phyloP scores from a whole-genome alignment of 2,888 invertebrate species.

The Amphipyra berbera region DNA sequence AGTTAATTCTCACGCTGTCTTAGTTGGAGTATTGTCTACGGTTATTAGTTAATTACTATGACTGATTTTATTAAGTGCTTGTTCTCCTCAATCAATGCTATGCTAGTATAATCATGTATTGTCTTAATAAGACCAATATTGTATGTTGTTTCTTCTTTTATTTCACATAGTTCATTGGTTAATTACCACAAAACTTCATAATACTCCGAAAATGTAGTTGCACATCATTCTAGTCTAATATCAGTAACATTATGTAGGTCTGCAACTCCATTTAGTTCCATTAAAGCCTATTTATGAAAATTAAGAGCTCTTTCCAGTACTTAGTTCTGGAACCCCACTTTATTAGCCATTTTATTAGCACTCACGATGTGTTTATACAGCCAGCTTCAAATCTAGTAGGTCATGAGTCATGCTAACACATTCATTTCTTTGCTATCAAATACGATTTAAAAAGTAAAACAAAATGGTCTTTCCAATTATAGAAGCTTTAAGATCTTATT shows the following conservation, averaged over 20 bases:
- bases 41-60: slow-evolving; percentile 16
- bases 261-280: background rate
- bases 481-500: no score
- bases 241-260: background rate
- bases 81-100: background rate
- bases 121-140: background rate
- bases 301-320: background rate
- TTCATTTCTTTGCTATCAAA: no score
- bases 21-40: slow-evolving; percentile 17
- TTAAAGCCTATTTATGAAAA: background rate
- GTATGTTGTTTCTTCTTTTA: background rate
- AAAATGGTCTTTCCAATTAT: no score
- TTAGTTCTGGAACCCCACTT: background rate
- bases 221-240: background rate
- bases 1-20: slow-evolving; percentile 30
- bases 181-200: no score
- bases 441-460: no score
- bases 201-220: background rate
- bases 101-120: background rate
- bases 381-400: background rate
- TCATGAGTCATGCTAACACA: background rate
- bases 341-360: slow-evolving; percentile 6
- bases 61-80: slow-evolving; percentile 32
- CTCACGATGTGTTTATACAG: background rate
- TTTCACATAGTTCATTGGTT: no score